Evolutionary conservation across 2,888 invertebrate genomes (phyloP).

Genomic region (Drosophila sordidula): DNA sequence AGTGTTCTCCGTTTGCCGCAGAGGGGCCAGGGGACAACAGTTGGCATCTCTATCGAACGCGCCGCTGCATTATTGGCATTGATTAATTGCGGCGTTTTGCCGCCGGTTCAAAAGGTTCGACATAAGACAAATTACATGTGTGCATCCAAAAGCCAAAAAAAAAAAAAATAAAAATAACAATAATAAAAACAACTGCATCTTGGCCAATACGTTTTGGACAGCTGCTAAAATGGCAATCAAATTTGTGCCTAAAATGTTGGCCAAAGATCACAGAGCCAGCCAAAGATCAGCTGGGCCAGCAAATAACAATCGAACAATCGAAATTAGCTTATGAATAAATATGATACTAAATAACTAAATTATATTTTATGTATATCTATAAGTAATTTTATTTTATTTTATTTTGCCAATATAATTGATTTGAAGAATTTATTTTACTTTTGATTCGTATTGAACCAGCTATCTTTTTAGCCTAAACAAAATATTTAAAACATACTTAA

Average conservation of each 20-base stretch:
- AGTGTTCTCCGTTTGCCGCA: constrained; percentile 14
- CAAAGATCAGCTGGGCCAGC: constrained; percentile 16
- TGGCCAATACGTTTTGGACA: constrained; percentile 31
- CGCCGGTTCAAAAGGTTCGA: constrained; percentile 54
- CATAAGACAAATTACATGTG: constrained; percentile 54
- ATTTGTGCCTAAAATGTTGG: constrained; percentile 36
- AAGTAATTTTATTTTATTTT: not conserved
- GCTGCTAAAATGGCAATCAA: constrained; percentile 33
- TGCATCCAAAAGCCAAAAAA: constrained; percentile 1
- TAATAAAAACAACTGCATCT: not conserved
- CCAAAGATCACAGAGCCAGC: constrained; percentile 11
- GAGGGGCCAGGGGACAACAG: not conserved
- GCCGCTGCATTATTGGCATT: constrained; percentile 53
- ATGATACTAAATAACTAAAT: not conserved
- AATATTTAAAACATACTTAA: no score
- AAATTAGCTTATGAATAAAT: no score
- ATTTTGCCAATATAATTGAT: no score
- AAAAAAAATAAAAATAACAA: no score
- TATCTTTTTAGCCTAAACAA: not conserved
- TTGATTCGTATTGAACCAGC: no score
- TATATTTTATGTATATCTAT: constrained; percentile 4
- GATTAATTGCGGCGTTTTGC: constrained; percentile 50
- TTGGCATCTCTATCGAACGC: constrained; percentile 39
- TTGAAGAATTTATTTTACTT: no score
- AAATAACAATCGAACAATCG: not conserved